Base-by-base conservation (phyloP, 2,888 invertebrate genomes). In the Drosophila parthenogenetica region DNA sequence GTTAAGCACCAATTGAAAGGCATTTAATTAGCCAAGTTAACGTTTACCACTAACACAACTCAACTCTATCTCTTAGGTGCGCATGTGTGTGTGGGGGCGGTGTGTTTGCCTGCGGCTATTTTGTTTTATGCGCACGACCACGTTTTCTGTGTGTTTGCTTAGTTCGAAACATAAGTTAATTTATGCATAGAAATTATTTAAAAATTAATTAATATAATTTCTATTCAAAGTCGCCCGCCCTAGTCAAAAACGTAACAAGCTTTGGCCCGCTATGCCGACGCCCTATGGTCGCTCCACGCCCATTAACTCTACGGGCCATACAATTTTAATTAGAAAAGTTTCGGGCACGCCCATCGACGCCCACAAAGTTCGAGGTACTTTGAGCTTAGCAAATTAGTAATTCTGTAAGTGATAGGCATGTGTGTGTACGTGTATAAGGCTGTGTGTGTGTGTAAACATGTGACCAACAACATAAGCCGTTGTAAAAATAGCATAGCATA, bases 291-390 rank as follows among this genome's bases (percentile, higher is more conserved):
- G 22, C 22, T n/a, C 29, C 32, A 46, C 54, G 54, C 25, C 59
- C 54, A 62, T 73, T 80, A 80, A 69, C 73, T 82, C 61, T 70
- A 61, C 46, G 51, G 62, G 64, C 67, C 65, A 73, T 89, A 79
- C 67, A 75, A 80, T 84, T 84, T 89, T 84, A 84, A 84, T 84
- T 84, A 84, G 89, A 84, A 84, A 84, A 84, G 75, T 84, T 82
- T 88, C 19, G 10, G 63, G 46, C 51, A 49, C 45, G 40, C 64
- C 63, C 37, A n/a, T n/a, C 35, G 17, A 32, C 63, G 48, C 39
- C 71, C 8, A 16, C 45, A 40, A 53, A 66, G 62, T 69, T 65
- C 57, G 40, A 19, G 32, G 35, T 19, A 42, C 39, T 53, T 60
- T 42, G 37, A 55, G 55, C 32, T 35, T 10, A 37, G 53, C 32